Evolutionary conservation across 2,113 vertebrate genomes (phyloP), one percentile per base, ranked within the genome.

Genomic region (Mixornis gularis): DNA sequence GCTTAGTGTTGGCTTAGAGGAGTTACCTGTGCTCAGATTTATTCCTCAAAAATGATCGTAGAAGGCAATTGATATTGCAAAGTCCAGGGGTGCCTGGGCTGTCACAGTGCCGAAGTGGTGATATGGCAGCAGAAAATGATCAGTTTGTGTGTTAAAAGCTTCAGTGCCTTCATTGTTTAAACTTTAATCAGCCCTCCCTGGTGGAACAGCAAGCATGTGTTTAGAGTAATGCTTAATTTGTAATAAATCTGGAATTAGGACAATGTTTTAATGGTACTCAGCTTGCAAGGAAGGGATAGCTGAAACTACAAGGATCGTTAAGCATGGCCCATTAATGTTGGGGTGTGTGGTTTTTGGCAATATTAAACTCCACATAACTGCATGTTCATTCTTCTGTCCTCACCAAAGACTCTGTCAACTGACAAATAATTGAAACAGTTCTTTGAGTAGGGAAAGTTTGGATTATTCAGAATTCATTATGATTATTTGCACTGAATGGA

Each of bases 221-320:
- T 93, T 87, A 79, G 70, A 85, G 27, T 80, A 80, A 76, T 81
- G 20, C 69, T 91, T 95, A 46, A 91, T 85, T 87, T 79, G 71
- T 89, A 79, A 82, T 87, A 89, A 79, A 65, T 92, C 40, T 79
- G 65, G 66, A 85, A 91, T 93, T 91, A 81, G 53, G 34, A 44
- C 58, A 65, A 3, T 70, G n/a, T 71, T 74, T 60, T 86, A 59
- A 34, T 91, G 49, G 40, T 60, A 48, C 30, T 87, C n/a, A 4
- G 20, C 40, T 77, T 89, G 72, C 53, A 44, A 0, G 26, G 65
- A 64, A 76, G 18, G 46, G 41, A 60, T 81, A 91, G 62, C 56
- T 93, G 73, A 64, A 91, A 60, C 60, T 80, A 13, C 51, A 78
- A 66, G 69, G 43, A 22, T 84, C 27, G 10, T 86, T 86, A 89